Evolutionary conservation across 2,888 invertebrate genomes (phyloP), one percentile per base, ranked within the genome.

Genomic region (Tinea trinotella): DNA sequence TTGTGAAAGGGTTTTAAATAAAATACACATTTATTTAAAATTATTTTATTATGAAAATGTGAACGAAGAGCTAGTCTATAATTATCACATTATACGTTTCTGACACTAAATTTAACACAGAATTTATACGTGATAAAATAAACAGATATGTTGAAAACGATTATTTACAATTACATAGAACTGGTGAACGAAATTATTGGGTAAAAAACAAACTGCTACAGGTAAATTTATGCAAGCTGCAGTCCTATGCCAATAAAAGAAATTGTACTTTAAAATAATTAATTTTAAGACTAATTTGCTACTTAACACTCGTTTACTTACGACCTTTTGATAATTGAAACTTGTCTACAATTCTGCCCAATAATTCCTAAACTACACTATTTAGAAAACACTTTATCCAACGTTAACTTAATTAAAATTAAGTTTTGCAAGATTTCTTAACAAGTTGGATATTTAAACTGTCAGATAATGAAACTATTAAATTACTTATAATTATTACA

Each of bases 381-480:
- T n/a, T n/a, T 22, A 22, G 22, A 22, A 22, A 22, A 22, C 7
- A 22, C 22, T 7, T 22, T 60, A 63, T 65, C 65, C 66, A 68
- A 68, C 66, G 54, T 59, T 55, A 68, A 71, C 68, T 67, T 69
- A 69, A 66, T 36, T 46, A 44, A 59, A 59, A 57, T 63, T 58
- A 67, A 66, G 66, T 62, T 63, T 67, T 64, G 67, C 57, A 68
- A 69, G 67, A 58, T 58, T 52, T 12, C 60, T 67, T 68, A 67
- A 70, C 67, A 70, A 64, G 62, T 64, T 63, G 64, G 64, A 68
- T 60, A 24, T 50, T 46, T 13, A 7, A 4, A 40, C n/a, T 30
- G 30, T 30, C 30, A 30, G n/a, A n/a, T n/a, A n/a, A n/a, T n/a
- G n/a, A n/a, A n/a, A n/a, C n/a, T n/a, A n/a, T n/a, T n/a, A n/a